Percentiles rank a stretch among this genome's conserved stretches.
Conservation (phyloP, 35 echinoderm and acorn worm species). For the Lytechinus pictus region DNA sequence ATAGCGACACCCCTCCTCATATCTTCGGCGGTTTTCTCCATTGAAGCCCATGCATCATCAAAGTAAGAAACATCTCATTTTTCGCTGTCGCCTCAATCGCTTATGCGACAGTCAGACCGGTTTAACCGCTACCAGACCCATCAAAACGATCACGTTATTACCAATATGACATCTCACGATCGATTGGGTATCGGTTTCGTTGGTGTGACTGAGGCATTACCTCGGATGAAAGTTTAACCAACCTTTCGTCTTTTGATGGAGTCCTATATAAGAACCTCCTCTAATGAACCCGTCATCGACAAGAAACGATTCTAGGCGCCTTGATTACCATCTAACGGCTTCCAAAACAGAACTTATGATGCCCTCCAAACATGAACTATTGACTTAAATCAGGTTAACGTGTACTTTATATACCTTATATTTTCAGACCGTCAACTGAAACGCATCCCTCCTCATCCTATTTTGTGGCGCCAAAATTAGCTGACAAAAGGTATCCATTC, state of each 20-base stretch:
- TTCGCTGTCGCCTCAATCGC: constrained; percentile 15
- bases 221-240: no score
- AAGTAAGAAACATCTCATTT: neutral
- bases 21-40: neutral
- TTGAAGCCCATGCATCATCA: no score
- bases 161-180: neutral
- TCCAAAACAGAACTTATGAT: constrained; percentile 5
- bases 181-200: no score
- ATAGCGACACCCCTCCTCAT: neutral
- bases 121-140: no score
- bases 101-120: neutral
- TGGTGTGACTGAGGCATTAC: no score
- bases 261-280: neutral
- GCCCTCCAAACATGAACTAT: neutral
- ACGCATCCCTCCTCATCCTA: neutral
- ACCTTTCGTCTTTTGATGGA: no score
- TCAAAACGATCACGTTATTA: no score
- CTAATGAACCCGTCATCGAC: neutral
- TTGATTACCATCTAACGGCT: neutral
- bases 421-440: neutral
- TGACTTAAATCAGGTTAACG: neutral
- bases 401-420: neutral
- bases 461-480: neutral
- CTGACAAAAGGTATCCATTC: neutral
- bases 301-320: neutral